Conservation (phyloP, 2,113 vertebrate species). For the Nansenia antarctica region DNA sequence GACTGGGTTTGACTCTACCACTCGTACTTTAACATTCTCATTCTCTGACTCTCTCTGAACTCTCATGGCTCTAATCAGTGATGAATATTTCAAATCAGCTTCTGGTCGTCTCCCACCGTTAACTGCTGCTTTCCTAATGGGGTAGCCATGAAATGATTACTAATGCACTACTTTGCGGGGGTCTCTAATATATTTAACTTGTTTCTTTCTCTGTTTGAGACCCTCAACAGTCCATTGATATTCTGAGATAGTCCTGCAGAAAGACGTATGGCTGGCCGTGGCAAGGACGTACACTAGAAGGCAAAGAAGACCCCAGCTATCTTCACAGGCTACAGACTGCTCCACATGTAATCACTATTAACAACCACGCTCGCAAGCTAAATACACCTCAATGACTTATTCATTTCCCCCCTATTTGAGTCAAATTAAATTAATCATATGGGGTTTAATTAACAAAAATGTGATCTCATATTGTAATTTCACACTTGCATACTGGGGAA, state of each 20-base stretch:
- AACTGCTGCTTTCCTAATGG: slow-evolving; percentile 76
- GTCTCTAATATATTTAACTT: slow-evolving; percentile 45
- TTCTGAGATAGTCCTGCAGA: slow-evolving; percentile 31
- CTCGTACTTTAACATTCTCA: too few species aligned
- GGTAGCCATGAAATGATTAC: slow-evolving; percentile 74
- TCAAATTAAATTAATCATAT: slow-evolving; percentile 72
- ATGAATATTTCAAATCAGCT: slow-evolving; percentile 78
- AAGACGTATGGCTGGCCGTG: slow-evolving; percentile 30
- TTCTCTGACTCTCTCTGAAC: slow-evolving; percentile 82
- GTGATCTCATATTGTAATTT: slow-evolving; percentile 68
- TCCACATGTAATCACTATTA: slow-evolving; percentile 68
- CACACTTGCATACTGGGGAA: slow-evolving; percentile 60
- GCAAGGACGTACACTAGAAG: not conserved
- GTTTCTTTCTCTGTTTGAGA: slow-evolving; percentile 41
- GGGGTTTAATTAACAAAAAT: slow-evolving; percentile 74
- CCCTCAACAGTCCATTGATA: slow-evolving; percentile 46
- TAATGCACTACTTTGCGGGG: slow-evolving; percentile 67
- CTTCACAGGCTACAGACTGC: slow-evolving; percentile 51
- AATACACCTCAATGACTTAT: slow-evolving; percentile 64
- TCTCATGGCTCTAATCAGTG: slow-evolving; percentile 77
- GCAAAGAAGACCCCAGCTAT: slow-evolving; percentile 42
- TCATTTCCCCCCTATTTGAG: slow-evolving; percentile 53
- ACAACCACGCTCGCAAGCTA: slow-evolving; percentile 58
- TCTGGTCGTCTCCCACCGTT: slow-evolving; percentile 67
- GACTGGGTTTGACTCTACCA: too few species aligned